Base-by-base conservation (phyloP, 2,888 invertebrate species). In the Andricus quercusramuli region DNA sequence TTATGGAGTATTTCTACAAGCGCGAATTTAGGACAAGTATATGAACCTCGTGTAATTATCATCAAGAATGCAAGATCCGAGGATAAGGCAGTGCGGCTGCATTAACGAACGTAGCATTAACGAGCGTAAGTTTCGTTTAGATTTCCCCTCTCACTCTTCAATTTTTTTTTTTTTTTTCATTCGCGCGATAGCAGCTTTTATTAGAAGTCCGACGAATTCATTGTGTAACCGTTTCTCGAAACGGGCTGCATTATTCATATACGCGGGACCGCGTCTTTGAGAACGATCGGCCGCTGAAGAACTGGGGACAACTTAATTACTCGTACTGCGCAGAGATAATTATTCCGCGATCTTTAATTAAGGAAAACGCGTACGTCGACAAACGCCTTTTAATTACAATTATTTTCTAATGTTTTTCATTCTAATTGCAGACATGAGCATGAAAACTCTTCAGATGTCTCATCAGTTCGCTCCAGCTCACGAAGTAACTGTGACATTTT, bases 191-290 rank as follows among this genome's bases (percentile, higher is more conserved):
- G 44, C 67, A 68, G 22, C 44, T 25, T 70, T 47, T 70, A 70
- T 70, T 70, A 70, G 51, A 70, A 70, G 70, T 70, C 70, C 25
- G 20, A 51, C 25, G 70, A 70, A 70, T 70, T 70, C 47, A 70
- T 70, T 70, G 70, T 70, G 70, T 47, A 70, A 70, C 70, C 70
- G 70, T 70, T 70, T 47, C 29, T 70, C 70, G 47, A 70, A 70
- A 47, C 70, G 70, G 47, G 44, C 25, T 70, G 70, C 70, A 70
- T 70, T 70, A 70, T 70, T 70, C 47, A 70, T 70, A 70, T 70
- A 70, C 47, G 47, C 22, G 25, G 70, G 51, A 70, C 70, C 70
- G 25, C 44, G 37, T 25, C 70, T 70, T 70, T 51, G 70, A 68
- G 68, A 68, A 68, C 44, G 44, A 68, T 68, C 68, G 47, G 22